A percentile compares a stretch with the other conserved stretches of the same genome.
Conservation (phyloP, 2,888 invertebrate genomes). For the Lithosia quadra region DNA sequence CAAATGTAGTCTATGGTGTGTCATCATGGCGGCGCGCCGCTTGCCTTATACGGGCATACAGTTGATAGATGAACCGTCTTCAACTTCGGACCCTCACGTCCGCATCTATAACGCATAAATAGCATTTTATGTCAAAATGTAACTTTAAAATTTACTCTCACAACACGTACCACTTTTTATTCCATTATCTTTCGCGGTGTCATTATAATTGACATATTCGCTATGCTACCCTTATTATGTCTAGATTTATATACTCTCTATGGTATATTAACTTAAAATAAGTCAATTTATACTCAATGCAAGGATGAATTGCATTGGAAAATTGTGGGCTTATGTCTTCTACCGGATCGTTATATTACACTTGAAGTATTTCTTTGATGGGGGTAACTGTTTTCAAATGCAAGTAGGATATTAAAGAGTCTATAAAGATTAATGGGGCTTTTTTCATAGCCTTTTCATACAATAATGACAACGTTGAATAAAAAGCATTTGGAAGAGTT, state of each 20-base stretch:
- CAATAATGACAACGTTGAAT: conserved; percentile 8
- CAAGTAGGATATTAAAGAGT: conserved; percentile 2
- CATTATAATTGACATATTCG: conserved; percentile 49
- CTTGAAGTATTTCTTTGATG: conserved; percentile 15
- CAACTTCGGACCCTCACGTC: conserved; percentile 50
- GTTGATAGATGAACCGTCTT: conserved; percentile 65
- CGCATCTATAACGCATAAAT: conserved; percentile 52
- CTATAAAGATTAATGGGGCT: conserved; percentile 13
- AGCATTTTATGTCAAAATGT: conserved; percentile 45
- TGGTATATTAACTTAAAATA: conserved; percentile 43
- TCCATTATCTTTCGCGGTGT: conserved; percentile 38
- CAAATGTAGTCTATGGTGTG: conserved; percentile 65
- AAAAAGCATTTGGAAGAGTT: neutral
- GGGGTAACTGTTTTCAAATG: conserved; percentile 12
- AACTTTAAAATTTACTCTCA: conserved; percentile 24
- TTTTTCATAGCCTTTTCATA: conserved; percentile 11
- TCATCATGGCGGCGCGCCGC: conserved; percentile 72
- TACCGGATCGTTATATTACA: conserved; percentile 10
- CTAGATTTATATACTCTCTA: conserved; percentile 29
- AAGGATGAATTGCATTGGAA: conserved; percentile 33
- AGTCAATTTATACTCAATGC: conserved; percentile 50
- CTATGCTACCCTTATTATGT: conserved; percentile 28
- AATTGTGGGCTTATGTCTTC: conserved; percentile 39
- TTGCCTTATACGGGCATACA: conserved; percentile 65
- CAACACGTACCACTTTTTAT: conserved; percentile 44